Conservation (phyloP, 2,888 invertebrate species). For the Ornithoptera priamus region DNA sequence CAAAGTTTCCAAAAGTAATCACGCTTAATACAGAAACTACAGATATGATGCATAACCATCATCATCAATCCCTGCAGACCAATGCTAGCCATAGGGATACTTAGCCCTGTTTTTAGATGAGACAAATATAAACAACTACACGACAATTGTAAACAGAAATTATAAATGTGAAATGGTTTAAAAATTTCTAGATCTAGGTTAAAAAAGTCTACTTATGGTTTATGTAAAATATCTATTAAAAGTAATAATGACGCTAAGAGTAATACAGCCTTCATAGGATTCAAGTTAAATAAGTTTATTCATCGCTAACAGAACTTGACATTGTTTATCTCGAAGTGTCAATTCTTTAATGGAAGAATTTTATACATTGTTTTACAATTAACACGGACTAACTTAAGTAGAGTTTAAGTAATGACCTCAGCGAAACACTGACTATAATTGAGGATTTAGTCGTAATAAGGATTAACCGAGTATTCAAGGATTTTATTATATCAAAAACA, state of each 20-base stretch:
- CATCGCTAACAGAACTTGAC: conserved; percentile 14
- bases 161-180: no score
- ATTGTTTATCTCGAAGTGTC: conserved; percentile 6
- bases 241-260: not conserved
- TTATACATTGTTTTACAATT: not conserved
- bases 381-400: not conserved
- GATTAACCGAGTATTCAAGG: not conserved
- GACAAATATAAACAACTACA: no score
- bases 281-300: conserved; percentile 8
- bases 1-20: not conserved
- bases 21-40: not conserved
- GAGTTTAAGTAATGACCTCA: not conserved
- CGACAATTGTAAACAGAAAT: no score
- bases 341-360: conserved; percentile 12
- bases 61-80: not conserved
- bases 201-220: not conserved
- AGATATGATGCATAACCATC: not conserved
- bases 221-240: not conserved
- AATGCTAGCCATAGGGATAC: no score
- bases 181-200: not conserved
- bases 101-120: no score
- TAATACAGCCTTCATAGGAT: not conserved
- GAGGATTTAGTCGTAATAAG: not conserved
- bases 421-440: not conserved
- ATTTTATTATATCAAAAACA: not conserved